Evolutionary conservation across 2,113 vertebrate genomes (phyloP).

Genomic region (Nicator chloris): DNA sequence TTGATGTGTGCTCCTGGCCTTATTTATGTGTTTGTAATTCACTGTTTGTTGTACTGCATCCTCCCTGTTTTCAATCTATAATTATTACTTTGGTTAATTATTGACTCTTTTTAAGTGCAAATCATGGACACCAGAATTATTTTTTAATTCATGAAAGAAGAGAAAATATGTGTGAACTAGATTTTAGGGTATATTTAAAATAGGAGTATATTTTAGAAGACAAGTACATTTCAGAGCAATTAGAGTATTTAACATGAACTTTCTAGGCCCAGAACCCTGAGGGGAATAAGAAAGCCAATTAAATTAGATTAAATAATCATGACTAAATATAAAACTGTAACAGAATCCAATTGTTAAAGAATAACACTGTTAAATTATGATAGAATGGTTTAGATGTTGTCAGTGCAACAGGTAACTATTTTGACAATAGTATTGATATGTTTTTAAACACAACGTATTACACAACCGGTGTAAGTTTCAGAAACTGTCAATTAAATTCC

Average conservation of each 20-base stretch:
- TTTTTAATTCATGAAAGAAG: conserved; percentile 31
- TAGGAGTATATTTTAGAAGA: conserved; percentile 47
- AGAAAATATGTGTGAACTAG: conserved; percentile 59
- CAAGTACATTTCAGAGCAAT: conserved; percentile 71
- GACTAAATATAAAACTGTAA: conserved; percentile 68
- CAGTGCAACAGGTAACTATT: conserved; percentile 46
- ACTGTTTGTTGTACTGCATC: not conserved
- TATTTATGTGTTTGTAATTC: conserved; percentile 9
- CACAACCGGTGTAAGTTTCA: not conserved
- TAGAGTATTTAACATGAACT: conserved; percentile 75
- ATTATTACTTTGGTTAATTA: conserved; percentile 65
- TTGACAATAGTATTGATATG: not conserved
- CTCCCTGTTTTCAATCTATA: not conserved
- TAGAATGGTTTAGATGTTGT: conserved; percentile 27
- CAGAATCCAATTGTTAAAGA: conserved; percentile 67
- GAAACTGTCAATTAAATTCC: not conserved
- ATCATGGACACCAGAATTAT: conserved; percentile 39
- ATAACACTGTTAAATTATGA: conserved; percentile 61
- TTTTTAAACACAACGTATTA: too few species aligned
- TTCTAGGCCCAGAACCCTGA: conserved; percentile 68
- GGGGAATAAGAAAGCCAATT: conserved; percentile 74
- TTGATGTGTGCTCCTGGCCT: conserved; percentile 53
- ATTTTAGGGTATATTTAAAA: conserved; percentile 54
- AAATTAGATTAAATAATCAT: conserved; percentile 77
- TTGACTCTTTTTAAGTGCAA: conserved; percentile 65